A percentile compares a stretch with the other conserved stretches of the same genome.
Evolutionary conservation across 2,888 invertebrate genomes (phyloP).

Genomic region (Limnephilus marmoratus): DNA sequence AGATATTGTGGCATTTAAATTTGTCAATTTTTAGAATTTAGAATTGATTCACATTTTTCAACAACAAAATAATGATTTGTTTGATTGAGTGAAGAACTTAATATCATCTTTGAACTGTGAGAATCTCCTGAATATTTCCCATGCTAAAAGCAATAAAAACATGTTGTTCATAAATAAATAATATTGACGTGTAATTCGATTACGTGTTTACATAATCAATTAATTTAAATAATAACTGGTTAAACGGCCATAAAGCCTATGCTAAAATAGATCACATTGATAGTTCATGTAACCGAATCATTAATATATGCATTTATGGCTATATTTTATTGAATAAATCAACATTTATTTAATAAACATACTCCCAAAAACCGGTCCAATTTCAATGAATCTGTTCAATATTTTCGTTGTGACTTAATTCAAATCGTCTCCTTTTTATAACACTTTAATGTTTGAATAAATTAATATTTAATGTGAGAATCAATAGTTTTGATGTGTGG

Average conservation of each 20-base stretch:
- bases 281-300: not conserved
- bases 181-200: conserved; percentile 26
- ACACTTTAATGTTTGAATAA: conserved; percentile 32
- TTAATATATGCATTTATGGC: conserved; percentile 41
- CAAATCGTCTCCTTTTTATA: conserved; percentile 39
- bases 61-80: not conserved
- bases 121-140: not conserved
- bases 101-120: not conserved
- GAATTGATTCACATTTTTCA: not conserved
- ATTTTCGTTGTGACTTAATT: conserved; percentile 42
- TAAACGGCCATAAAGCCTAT: conserved; percentile 17
- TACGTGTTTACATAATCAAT: conserved; percentile 15
- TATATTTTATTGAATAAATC: conserved; percentile 49
- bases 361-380: conserved; percentile 44
- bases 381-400: conserved; percentile 51
- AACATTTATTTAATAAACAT: conserved; percentile 55
- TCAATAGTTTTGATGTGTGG: conserved; percentile 32
- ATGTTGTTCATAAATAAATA: conserved; percentile 9
- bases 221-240: conserved; percentile 29
- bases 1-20: too few species aligned
- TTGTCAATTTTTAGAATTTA: not conserved
- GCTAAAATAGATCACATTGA: conserved; percentile 30
- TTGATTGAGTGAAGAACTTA: not conserved
- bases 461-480: conserved; percentile 55
- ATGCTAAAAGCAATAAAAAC: conserved; percentile 8